phyloP scores from a whole-genome alignment of 2,113 vertebrate genomes.

The Chlamydotis undulata region DNA sequence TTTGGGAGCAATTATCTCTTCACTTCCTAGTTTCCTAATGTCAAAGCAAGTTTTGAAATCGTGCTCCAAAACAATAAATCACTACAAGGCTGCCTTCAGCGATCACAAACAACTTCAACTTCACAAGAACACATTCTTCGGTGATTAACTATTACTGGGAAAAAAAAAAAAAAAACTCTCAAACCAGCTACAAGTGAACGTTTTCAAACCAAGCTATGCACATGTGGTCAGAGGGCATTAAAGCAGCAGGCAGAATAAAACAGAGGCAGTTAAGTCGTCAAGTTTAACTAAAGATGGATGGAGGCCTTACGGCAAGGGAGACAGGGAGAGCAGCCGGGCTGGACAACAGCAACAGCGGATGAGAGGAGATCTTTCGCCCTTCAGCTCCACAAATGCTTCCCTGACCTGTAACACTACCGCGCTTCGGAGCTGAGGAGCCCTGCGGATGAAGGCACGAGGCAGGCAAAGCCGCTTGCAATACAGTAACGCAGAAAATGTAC shows the following conservation, averaged over 20 bases:
- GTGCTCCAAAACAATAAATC: not conserved
- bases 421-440: not conserved
- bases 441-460: fast-evolving
- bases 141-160: not conserved
- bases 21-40: not conserved
- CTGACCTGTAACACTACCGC: not conserved
- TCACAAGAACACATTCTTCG: not conserved
- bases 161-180: not conserved
- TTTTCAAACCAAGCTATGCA: not conserved
- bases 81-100: not conserved
- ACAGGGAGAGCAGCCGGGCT: not conserved
- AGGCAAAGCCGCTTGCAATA: not conserved
- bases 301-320: not conserved
- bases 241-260: not conserved
- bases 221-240: not conserved
- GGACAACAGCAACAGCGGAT: not conserved
- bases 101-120: not conserved
- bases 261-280: too few species aligned
- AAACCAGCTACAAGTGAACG: not conserved
- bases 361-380: not conserved
- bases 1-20: not conserved
- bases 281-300: not conserved
- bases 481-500: not conserved
- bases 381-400: not conserved
- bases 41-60: not conserved